Evolutionary conservation across 2,797 vertebrate genomes (phyloP), one percentile per base, ranked within the genome.

Genomic region (Enteromius viviparus): DNA sequence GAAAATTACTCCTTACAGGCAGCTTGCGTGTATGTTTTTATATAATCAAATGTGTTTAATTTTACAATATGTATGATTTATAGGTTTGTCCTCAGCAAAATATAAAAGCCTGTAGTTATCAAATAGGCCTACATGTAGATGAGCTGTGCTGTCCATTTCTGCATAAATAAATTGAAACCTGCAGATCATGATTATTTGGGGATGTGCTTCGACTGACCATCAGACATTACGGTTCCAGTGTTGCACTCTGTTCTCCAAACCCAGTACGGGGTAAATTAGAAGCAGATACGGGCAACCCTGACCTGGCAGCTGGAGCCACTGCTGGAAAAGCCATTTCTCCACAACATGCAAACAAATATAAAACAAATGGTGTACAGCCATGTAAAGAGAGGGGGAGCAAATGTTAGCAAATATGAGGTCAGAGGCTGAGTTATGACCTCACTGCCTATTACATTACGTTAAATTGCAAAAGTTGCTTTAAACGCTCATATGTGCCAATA

Each of bases 241-340:
- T 89, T 88, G 92, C 89, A 90, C 89, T 65, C 51, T 32, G 19
- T 69, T 64, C 42, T 74, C n/a, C 3, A 74, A 68, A 77, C 60
- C 32, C 81, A 87, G 91, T 85, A 85, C 45, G 40, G 87, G 86
- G 76, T 75, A 91, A 92, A 93, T 89, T 84, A 89, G 85, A 89
- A 91, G 60, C 90, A 93, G 91, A 92, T 89, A 92, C 74, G 79
- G 70, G 51, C 58, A 58, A 81, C 42, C 65, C 51, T 80, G 83
- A 76, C 76, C 77, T 68, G 77, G 74, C 65, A 47, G 29, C 37
- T 74, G 47, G 70, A 68, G 53, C 42, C 79, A 12, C 55, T 17
- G 49, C 74, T 86, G 85, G 34, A 87, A 85, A 76, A 74, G 32
- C 34, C 49, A 71, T 51, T 78, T 82, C 51, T 62, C 47, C 64